Conservation (phyloP, 2,797 vertebrate species). For the Buphagus erythrorhynchus region DNA sequence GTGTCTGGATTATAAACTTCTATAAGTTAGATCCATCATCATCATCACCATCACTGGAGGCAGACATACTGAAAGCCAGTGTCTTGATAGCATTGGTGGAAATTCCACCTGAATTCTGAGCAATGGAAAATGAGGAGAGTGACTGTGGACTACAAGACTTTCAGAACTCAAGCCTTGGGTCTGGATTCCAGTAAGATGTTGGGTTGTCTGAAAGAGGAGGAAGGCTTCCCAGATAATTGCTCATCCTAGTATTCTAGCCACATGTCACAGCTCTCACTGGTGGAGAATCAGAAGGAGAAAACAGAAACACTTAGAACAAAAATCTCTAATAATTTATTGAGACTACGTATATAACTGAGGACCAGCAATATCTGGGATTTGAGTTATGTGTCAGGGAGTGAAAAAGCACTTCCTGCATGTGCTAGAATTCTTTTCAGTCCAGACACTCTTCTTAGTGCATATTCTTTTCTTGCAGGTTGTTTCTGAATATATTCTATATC, state of each 20-base stretch:
- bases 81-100: background rate
- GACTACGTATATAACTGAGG: background rate
- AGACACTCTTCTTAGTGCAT: background rate
- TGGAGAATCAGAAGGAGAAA: background rate
- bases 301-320: background rate
- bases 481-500: background rate
- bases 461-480: background rate
- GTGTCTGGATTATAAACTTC: background rate
- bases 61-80: background rate
- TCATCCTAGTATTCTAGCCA: accelerated
- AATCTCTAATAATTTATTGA: background rate
- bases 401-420: background rate
- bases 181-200: background rate
- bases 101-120: background rate
- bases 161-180: background rate
- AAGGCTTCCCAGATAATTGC: background rate
- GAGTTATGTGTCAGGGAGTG: background rate
- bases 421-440: background rate
- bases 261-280: background rate
- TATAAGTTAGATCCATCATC: background rate
- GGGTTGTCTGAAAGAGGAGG: background rate
- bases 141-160: background rate
- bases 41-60: background rate
- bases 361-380: background rate
- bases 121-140: background rate